Base-by-base conservation (phyloP, 2,888 invertebrate species). In the Drosophila seclusa region DNA sequence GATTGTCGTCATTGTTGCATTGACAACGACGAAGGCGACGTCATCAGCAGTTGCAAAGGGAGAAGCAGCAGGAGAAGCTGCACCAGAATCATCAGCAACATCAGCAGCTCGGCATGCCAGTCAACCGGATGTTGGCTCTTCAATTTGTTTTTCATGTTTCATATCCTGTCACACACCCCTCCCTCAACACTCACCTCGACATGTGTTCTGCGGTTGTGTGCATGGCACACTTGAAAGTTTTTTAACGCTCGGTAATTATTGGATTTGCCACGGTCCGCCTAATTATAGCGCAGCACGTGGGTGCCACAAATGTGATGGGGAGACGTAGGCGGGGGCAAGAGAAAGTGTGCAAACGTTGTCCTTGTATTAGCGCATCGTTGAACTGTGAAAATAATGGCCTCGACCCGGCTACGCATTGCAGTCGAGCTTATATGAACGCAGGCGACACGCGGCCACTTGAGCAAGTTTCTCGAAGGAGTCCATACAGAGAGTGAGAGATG, bases 1-100 rank as follows among this genome's bases (percentile, higher is more conserved):
- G 91, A 91, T 90, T 90, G 90, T 91, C 91, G 91, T 91, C 84
- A 85, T 89, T 89, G 83, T 89, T 83, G 90, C 89, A 83, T 81
- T 89, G 89, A 89, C 82, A 82, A 85, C 88, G 71, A 82, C 84
- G 55, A 52, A 57, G 58, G 48, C 57, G 50, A 49, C 69, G 60
- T 70, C 89, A 73, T 55, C 80, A 59, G 53, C 82, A 53, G 58
- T 48, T 50, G 38, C 49, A 32, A 36, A 2, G 18, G 54, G 36
- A 11, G n/a, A 21, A 49, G 52, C 64, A n/a, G 54, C 21, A 34
- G 50, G 60, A 36, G 80, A 45, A 53, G 54, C 54, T 55, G 65
- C 73, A 59, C 27, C 76, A 79, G 60, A 34, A 38, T 64, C 40
- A n/a, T 27, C 55, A 42, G 36, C 48, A 45, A 59, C 76, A 61